These are phyloP conservation scores for Brenthis hecate DNA, from an alignment of 2,888 invertebrate genomes.

Conservation along the genomic window DNA sequence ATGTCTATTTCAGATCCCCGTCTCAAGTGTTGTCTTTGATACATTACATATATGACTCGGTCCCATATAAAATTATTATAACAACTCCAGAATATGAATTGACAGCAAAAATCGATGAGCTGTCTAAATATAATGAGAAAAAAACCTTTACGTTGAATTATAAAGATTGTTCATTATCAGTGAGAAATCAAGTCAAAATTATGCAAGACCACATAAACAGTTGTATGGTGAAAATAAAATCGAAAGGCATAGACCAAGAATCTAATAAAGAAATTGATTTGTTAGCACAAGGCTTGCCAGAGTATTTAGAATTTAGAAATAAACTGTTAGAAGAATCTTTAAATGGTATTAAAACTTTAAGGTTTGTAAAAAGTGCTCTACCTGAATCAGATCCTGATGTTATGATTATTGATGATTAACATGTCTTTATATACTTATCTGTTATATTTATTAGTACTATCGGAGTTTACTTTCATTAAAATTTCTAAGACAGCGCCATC, in stretches of 20 bases:
- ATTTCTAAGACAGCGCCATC: too few relatives aligned
- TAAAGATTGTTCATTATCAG: constrained; percentile 49
- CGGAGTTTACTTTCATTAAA: too few relatives aligned
- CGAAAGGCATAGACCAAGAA: constrained; percentile 44
- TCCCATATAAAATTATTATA: constrained; percentile 60
- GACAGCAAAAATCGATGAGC: constrained; percentile 46
- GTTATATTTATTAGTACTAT: too few relatives aligned
- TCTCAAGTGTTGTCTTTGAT: constrained; percentile 64
- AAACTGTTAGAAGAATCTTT: constrained; percentile 51
- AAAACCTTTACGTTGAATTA: constrained; percentile 41
- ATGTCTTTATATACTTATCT: not conserved
- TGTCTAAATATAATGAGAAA: constrained; percentile 48
- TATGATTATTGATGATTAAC: constrained; percentile 46
- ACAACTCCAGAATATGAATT: constrained; percentile 55
- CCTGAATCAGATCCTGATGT: constrained; percentile 36
- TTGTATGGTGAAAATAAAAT: constrained; percentile 57
- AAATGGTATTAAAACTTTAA: constrained; percentile 46
- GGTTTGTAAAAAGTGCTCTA: constrained; percentile 1
- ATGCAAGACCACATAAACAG: constrained; percentile 60
- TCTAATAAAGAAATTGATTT: constrained; percentile 57
- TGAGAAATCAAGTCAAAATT: constrained; percentile 52
- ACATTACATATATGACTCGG: constrained; percentile 63
- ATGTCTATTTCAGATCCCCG: constrained; percentile 58
- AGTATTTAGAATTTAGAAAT: constrained; percentile 53
- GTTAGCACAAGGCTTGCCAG: constrained; percentile 52